Base-by-base conservation (phyloP, 2,888 invertebrate species). In the Patella pellucida region DNA sequence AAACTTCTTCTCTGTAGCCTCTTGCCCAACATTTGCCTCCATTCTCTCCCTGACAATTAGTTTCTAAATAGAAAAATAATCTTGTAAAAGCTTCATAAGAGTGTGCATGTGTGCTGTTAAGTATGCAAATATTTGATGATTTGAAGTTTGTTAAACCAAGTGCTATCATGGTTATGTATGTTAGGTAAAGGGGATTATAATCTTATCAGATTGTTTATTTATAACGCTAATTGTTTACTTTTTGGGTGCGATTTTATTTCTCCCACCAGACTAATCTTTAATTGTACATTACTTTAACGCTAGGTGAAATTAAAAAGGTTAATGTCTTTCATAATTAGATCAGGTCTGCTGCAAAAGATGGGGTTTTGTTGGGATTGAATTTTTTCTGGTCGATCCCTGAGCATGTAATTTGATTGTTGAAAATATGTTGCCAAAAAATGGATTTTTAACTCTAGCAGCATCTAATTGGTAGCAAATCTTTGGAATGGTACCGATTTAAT, bases 31-130 rank as follows among this genome's bases (percentile, higher is more conserved):
- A 19, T 62, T 62, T 62, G 15, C n/a, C 54, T 54, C n/a, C 23
- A 19, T 19, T 62, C 23, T 19, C 23, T 19, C 12, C 9, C 12
- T 23, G 11, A 19, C 62, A 62, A 62, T 62, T 62, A 23, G 19
- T 62, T 62, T 62, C 23, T 62, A 19, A 62, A 62, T 62, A 62
- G 62, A 62, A 62, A 62, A 62, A 62, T 62, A 62, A 62, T 23
- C 62, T 7, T 16, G 54, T 62, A 19, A 62, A 62, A 5, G 14
- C 62, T 11, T 23, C 62, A 62, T 19, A 23, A n/a, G 19, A 19
- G 14, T 56, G n/a, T 56, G 19, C 7, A 7, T 23, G 23, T 16
- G 19, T 41, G 41, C 41, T 41, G 41, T 41, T 41, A 41, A 41
- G 41, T 41, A 41, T 41, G 23, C 62, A 62, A 62, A 14, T 12